Evolutionary conservation across 2,888 invertebrate genomes (phyloP), one percentile per base, ranked within the genome.

Genomic region (Oxycera nigricornis): DNA sequence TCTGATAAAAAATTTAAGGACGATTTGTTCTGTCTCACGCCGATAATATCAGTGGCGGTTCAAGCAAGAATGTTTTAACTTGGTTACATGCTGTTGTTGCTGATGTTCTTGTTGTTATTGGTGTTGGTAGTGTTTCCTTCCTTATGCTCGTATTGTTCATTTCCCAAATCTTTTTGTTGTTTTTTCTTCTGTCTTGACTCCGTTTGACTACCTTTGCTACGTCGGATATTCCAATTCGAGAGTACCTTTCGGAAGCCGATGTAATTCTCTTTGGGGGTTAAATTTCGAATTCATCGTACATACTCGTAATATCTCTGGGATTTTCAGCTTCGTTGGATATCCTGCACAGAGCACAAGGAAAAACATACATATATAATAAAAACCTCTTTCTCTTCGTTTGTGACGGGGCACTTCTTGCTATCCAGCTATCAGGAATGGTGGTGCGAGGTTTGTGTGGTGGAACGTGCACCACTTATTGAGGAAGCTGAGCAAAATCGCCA

Each of bases 1-100:
- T 72, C 72, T 72, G 72, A 72, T 72, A 59, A 72, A 72, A 72
- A 72, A 72, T 72, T 72, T 72, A 72, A 61, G 41, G 61, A 72
- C 72, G 72, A 72, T 72, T 72, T 72, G 72, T 72, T 72, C 72
- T 59, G 61, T 72, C 39, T 72, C 72, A 41, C 39, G 55, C 55
- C 52, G 70, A 70, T 70, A 70, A 70, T 70, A 70, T 70, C 70
- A 31, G 26, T 35, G 55, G 11, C 52, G 39, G 24, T 30, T 24
- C 17, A 17, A 41, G 41, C 65, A 65, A 6, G 41, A 39, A 24
- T 1, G 35, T 52, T 62, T 14, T 22, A 30, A 61, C 30, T 30
- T 31, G 22, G 35, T 39, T 31, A n/a, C 31, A 59, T 17, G 59
- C n/a, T 59, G 61, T 61, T 30, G 61, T 14, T 31, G 61, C 1